Conservation (phyloP, 2,113 vertebrate species). For the Dicerorhinus sumatrensis region DNA sequence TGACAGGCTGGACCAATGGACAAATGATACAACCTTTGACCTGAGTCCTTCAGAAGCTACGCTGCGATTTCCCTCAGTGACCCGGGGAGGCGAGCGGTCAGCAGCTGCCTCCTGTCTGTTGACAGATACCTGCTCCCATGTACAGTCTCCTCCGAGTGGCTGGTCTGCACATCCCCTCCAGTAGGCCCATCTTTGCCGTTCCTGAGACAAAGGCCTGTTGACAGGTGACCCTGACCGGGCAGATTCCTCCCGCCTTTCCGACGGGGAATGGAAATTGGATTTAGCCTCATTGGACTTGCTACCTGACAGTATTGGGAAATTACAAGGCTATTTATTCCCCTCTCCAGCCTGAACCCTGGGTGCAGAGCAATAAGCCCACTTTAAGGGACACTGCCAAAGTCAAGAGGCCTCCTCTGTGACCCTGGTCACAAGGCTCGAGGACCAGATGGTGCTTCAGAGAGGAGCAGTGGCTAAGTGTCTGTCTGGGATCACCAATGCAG, state of each 20-base stretch:
- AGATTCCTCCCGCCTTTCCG: background rate
- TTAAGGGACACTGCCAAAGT: background rate
- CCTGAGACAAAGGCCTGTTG: background rate
- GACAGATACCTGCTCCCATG: background rate
- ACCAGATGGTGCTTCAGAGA: background rate
- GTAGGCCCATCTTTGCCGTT: fast-evolving
- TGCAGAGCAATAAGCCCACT: background rate
- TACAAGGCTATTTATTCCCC: background rate
- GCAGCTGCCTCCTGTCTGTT: background rate
- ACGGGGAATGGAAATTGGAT: background rate
- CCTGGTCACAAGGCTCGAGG: background rate
- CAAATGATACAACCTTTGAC: background rate
- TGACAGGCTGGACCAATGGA: background rate
- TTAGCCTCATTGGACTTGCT: background rate
- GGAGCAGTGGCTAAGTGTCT: too few relatives aligned
- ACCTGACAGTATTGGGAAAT: background rate
- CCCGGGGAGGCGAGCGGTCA: fast-evolving
- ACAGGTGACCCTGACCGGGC: background rate
- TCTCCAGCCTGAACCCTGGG: background rate
- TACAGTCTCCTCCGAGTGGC: background rate
- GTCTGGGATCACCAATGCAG: background rate
- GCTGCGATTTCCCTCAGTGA: background rate
- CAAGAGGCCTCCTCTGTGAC: background rate
- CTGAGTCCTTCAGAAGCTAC: background rate
- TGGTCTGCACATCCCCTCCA: fast-evolving